A percentile compares a stretch with the other conserved stretches of the same genome.
These are phyloP conservation scores for Aurelia coerulea DNA, from an alignment of 30 jellyfish, hydroid and myxozoan genomes.

Conservation along the genomic window DNA sequence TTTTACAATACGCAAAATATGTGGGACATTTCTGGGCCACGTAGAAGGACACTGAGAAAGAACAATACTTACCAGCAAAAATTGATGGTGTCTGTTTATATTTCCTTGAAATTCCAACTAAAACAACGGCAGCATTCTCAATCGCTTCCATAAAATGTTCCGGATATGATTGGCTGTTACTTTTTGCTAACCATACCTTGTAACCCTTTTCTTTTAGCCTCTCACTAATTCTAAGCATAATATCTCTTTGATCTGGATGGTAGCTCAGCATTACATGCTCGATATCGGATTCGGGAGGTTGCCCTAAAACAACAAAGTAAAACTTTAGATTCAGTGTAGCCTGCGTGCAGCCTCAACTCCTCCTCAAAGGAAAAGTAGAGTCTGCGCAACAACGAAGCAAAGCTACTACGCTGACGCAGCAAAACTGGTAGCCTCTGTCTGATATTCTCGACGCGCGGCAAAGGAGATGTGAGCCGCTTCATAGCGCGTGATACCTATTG, in stretches of 20 bases:
- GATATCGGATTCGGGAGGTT: conserved; percentile 10
- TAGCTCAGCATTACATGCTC: conserved; percentile 48
- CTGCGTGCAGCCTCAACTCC: no score
- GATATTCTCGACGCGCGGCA: no score
- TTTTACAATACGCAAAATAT: no score
- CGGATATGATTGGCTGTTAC: conserved; percentile 28
- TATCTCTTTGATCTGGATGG: conserved; percentile 53
- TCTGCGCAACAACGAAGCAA: no score
- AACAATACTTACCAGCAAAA: conserved; percentile 69
- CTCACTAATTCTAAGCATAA: conserved; percentile 28
- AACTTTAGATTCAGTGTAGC: neutral
- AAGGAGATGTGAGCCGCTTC: no score
- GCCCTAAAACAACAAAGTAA: neutral
- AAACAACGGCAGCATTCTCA: conserved; percentile 72
- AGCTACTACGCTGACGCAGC: no score
- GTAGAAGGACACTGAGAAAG: no score
- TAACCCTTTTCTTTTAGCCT: conserved; percentile 55
- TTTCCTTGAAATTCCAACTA: conserved; percentile 72
- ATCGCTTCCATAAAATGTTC: conserved; percentile 66
- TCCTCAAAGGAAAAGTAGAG: no score
- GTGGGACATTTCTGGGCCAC: no score
- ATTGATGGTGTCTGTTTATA: conserved; percentile 76
- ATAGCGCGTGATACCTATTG: no score
- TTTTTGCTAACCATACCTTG: conserved; percentile 38
- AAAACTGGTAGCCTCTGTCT: no score